These are phyloP conservation scores for Lophochroa leadbeateri DNA, from an alignment of 2,113 vertebrate genomes.

Conservation along the genomic window DNA sequence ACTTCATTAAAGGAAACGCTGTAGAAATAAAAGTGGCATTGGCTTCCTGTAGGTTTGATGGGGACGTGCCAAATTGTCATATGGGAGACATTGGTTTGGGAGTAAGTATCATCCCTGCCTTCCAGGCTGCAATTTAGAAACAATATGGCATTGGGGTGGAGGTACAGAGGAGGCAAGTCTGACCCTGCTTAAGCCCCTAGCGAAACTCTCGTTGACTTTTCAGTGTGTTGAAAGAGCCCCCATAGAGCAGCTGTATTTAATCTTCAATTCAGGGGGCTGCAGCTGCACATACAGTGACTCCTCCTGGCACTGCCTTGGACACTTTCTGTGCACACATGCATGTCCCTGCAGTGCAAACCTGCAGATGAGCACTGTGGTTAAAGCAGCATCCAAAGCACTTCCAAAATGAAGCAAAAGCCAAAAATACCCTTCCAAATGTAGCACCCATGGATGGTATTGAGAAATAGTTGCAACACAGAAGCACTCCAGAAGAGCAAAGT, in stretches of 20 bases:
- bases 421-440: not conserved
- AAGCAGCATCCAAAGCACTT: not conserved
- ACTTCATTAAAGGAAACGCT: constrained; percentile 2
- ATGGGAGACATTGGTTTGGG: not conserved
- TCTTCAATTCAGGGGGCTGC: not conserved
- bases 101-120: not conserved
- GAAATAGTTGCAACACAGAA: not conserved
- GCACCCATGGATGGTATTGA: not conserved
- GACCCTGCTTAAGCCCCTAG: not conserved
- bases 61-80: not conserved
- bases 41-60: not conserved
- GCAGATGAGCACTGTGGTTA: not conserved
- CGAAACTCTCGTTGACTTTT: not conserved
- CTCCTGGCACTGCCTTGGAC: not conserved
- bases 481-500: not conserved
- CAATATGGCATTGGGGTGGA: not conserved
- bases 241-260: not conserved
- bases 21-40: not conserved
- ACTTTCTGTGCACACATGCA: not conserved
- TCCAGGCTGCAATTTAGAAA: not conserved
- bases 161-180: not conserved
- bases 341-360: not conserved
- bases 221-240: not conserved
- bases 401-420: not conserved
- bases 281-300: not conserved